Evolutionary conservation across 1,140 invertebrate genomes (phyloP).

Genomic region (Drosophila truncata): DNA sequence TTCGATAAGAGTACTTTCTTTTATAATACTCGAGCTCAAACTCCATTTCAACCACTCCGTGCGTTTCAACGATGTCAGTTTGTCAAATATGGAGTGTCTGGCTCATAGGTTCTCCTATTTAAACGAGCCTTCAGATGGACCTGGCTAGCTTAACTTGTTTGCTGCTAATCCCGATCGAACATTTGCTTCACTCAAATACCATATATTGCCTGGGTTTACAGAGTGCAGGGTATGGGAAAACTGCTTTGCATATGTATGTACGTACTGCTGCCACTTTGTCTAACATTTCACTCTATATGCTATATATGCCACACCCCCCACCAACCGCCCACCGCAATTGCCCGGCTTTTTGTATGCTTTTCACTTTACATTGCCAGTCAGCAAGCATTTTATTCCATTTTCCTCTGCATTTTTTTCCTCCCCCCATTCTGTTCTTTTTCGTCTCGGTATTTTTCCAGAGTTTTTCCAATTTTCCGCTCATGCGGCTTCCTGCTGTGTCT

Average conservation of each 20-base stretch:
- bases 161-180: conserved; percentile 15
- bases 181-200: conserved; percentile 3
- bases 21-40: background rate
- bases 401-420: conserved; percentile 16
- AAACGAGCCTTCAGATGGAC: background rate
- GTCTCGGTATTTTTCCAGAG: conserved; percentile 65
- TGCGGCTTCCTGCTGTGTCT: conserved; percentile 64
- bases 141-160: conserved; percentile 10
- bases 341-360: conserved; percentile 72
- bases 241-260: conserved; percentile 58
- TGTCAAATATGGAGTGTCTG: conserved; percentile 5
- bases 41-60: background rate
- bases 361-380: conserved; percentile 70
- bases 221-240: conserved; percentile 30
- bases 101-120: background rate
- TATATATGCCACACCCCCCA: conserved; percentile 42
- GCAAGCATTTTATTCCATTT: conserved; percentile 60
- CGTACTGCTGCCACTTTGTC: conserved; percentile 70
- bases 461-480: conserved; percentile 79
- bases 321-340: conserved; percentile 48
- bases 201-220: background rate
- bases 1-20: background rate
- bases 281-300: conserved; percentile 73
- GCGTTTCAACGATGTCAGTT: no score
- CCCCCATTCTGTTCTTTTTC: conserved; percentile 1